phyloP scores from a whole-genome alignment of 1,140 invertebrate genomes.

The Andrena cerasifolii region DNA sequence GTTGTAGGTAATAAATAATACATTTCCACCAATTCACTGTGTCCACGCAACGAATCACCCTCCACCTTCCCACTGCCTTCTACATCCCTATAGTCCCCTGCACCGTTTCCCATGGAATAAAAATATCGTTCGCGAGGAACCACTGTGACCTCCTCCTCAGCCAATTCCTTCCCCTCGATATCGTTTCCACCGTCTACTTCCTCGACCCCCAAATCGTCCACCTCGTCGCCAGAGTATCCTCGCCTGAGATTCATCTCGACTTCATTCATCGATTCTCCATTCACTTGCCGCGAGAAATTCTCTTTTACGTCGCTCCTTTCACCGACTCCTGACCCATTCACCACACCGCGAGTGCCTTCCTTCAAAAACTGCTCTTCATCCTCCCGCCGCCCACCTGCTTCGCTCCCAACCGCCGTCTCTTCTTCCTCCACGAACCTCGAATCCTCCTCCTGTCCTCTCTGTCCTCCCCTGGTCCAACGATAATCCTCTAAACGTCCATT shows the following conservation, averaged over 20 bases:
- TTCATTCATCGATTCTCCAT: conserved; percentile 47
- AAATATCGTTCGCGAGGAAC: background rate
- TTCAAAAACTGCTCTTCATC: conserved; percentile 14
- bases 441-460: background rate
- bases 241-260: background rate
- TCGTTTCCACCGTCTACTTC: background rate
- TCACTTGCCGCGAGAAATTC: conserved; percentile 36
- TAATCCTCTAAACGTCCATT: background rate
- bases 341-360: background rate
- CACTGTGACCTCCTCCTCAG: background rate
- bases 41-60: background rate
- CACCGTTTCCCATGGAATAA: background rate
- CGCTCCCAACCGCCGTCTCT: background rate
- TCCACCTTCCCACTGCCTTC: background rate
- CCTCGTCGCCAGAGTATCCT: conserved; percentile 2
- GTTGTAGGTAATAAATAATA: too few species aligned
- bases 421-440: background rate
- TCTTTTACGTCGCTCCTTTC: conserved; percentile 32
- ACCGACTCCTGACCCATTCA: conserved; percentile 22
- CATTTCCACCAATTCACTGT: too few species aligned
- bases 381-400: background rate
- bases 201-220: background rate
- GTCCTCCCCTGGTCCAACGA: background rate
- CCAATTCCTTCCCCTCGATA: background rate
- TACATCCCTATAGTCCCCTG: background rate